Base-by-base conservation (phyloP, 2,888 invertebrate species). In the Erebia ligea region DNA sequence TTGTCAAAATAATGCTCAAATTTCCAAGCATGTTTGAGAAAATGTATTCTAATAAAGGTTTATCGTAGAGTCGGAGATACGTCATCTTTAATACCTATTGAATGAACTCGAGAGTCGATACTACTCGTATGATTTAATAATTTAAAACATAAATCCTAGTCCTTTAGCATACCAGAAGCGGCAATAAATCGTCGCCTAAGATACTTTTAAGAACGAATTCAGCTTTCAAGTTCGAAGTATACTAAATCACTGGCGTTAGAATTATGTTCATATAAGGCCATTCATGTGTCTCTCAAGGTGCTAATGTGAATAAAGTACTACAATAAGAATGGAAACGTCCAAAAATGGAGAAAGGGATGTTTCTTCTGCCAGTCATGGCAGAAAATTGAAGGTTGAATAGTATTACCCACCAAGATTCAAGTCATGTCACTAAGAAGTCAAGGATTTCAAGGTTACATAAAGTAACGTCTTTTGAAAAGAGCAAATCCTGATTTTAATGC, bases 201-300 rank as follows among this genome's bases (percentile, higher is more conserved):
- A 75, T 73, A 76, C 71, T 76, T 74, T 76, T 78, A 75, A 79
- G 81, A 68, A 71, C 69, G 77, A 74, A 78, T 76, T 74, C 75
- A 75, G 76, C 77, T 76, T 76, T 78, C 71, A 71, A 75, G 73
- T 75, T 75, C 72, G 72, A 76, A 70, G 74, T 68, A 58, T 67
- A 72, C 72, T 75, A 75, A 75, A 73, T 76, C 67, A 72, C 67
- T 52, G 65, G 71, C 65, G 70, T 70, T 73, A 57, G 70, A 73
- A 73, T 76, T 76, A 73, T 70, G 72, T 74, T 72, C 73, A 69
- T 68, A 67, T 67, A 66, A 61, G 67, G 74, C 84, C 73, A 86
- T 88, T 87, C 83, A 85, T 74, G 75, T 74, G 86, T 86, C 83
- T 70, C 62, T 75, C 74, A 69, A 21, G 69, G 69, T 58, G 63